A percentile compares a stretch with the other conserved stretches of the same genome.
These are phyloP conservation scores for Meliscaeva auricollis DNA, from an alignment of 2,888 invertebrate species.

Conservation along the genomic window DNA sequence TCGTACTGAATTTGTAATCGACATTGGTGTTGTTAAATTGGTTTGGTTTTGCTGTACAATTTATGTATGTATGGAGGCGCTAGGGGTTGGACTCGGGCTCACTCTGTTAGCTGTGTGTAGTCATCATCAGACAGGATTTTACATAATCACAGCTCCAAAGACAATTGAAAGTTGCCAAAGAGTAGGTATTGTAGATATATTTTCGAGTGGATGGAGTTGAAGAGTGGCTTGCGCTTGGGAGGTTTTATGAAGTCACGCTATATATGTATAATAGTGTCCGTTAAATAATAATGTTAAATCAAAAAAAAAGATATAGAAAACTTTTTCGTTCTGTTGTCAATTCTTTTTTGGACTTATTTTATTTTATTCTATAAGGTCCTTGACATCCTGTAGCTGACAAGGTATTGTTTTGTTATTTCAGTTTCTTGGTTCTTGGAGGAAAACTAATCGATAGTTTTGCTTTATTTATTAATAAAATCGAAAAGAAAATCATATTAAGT, in stretches of 20 bases:
- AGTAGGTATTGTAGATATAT: background rate
- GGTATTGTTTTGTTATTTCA: background rate
- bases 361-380: background rate
- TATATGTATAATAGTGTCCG: constrained; percentile 10
- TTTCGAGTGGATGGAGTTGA: constrained; percentile 22
- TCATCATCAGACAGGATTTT: constrained; percentile 70
- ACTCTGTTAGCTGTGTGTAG: constrained; percentile 36
- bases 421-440: background rate
- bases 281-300: constrained; percentile 34
- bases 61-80: constrained; percentile 31
- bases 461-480: too few species aligned
- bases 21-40: constrained; percentile 72
- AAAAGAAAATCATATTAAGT: too few species aligned
- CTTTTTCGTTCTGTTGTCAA: constrained; percentile 1
- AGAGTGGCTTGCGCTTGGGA: constrained; percentile 37
- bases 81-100: constrained; percentile 4
- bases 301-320: constrained; percentile 3
- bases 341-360: background rate
- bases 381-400: background rate
- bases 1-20: constrained; percentile 74
- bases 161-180: constrained; percentile 67
- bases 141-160: constrained; percentile 72
- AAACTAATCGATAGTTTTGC: background rate
- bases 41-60: constrained; percentile 63
- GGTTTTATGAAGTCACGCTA: constrained; percentile 62